Percentiles rank a stretch among this genome's conserved stretches.
phyloP scores from a whole-genome alignment of 2,113 vertebrate genomes.

The Lepisosteus osseus region DNA sequence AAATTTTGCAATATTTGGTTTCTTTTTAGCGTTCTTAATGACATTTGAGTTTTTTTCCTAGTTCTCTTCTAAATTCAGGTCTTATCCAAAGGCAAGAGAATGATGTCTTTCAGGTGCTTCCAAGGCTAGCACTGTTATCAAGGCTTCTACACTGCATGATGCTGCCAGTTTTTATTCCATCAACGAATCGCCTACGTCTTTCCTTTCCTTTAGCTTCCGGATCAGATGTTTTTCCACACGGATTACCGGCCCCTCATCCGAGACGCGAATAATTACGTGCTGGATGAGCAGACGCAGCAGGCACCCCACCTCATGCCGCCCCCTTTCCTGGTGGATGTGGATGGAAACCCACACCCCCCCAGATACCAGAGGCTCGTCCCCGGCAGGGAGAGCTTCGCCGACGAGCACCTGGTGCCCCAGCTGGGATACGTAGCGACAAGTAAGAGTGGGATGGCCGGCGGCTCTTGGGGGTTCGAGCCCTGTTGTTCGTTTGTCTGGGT shows the following conservation, averaged over 20 bases:
- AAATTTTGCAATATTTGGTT: too few relatives aligned
- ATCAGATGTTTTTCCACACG: slow-evolving; percentile 98
- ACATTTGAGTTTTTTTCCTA: too few relatives aligned
- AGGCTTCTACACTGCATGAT: too few relatives aligned
- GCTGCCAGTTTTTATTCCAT: too few relatives aligned
- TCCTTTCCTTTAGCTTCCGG: slow-evolving; percentile 79
- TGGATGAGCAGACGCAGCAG: slow-evolving; percentile 97
- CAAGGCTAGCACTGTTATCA: too few relatives aligned
- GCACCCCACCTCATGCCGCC: slow-evolving; percentile 97
- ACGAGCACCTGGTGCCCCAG: slow-evolving; percentile 90
- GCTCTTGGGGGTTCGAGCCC: too few relatives aligned
- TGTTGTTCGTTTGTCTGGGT: too few relatives aligned
- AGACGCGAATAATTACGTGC: slow-evolving; percentile 88
- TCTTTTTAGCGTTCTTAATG: too few relatives aligned
- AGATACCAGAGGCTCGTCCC: slow-evolving; percentile 90
- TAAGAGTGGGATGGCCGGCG: slow-evolving; percentile 50
- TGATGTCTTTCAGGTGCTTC: too few relatives aligned
- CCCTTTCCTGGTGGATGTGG: slow-evolving; percentile 93
- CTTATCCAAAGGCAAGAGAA: too few relatives aligned
- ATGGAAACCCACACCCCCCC: slow-evolving; percentile 94
- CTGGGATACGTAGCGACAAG: slow-evolving; percentile 94
- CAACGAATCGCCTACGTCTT: neutral
- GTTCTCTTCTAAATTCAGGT: too few relatives aligned
- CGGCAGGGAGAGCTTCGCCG: slow-evolving; percentile 86
- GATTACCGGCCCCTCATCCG: slow-evolving; percentile 92